Conservation (phyloP, 2,888 invertebrate genomes). For the Rhagophthalmus giganteus region DNA sequence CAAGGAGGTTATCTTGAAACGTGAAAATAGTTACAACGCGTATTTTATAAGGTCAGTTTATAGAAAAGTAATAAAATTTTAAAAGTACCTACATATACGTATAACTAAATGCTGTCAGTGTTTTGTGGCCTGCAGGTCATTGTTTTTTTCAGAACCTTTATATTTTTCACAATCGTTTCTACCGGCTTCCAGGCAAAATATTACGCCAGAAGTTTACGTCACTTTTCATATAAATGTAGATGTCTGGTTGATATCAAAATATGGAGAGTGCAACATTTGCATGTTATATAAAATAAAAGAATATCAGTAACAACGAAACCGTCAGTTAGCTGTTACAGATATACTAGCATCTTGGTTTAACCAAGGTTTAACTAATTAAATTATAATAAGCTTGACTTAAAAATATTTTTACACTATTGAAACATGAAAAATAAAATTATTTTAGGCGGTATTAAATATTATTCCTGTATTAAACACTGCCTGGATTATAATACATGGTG, state of each 20-base stretch:
- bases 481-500: too few species aligned
- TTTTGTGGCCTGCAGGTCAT: slow-evolving; percentile 5
- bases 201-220: slow-evolving; percentile 13
- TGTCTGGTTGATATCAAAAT: slow-evolving; percentile 20
- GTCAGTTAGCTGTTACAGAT: slow-evolving; percentile 19
- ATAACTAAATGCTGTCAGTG: slow-evolving; percentile 16
- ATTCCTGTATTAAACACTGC: too few species aligned
- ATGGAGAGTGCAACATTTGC: slow-evolving; percentile 18
- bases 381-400: too few species aligned
- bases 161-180: slow-evolving; percentile 18
- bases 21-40: slow-evolving; percentile 1
- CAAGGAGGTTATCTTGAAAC: too few species aligned
- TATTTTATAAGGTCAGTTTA: slow-evolving; percentile 11
- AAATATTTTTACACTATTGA: too few species aligned
- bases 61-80: slow-evolving; percentile 12
- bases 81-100: slow-evolving; percentile 11
- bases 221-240: slow-evolving; percentile 27
- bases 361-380: too few species aligned
- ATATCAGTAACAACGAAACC: slow-evolving; percentile 7
- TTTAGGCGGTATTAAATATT: too few species aligned
- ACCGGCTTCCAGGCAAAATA: slow-evolving; percentile 20
- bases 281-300: slow-evolving; percentile 24
- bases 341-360: slow-evolving; percentile 1
- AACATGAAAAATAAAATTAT: too few species aligned
- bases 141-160: slow-evolving; percentile 9